Percentiles rank a stretch among this genome's conserved stretches.
Evolutionary conservation across 2,888 invertebrate genomes (phyloP).

Genomic region (Tetropium fuscum): DNA sequence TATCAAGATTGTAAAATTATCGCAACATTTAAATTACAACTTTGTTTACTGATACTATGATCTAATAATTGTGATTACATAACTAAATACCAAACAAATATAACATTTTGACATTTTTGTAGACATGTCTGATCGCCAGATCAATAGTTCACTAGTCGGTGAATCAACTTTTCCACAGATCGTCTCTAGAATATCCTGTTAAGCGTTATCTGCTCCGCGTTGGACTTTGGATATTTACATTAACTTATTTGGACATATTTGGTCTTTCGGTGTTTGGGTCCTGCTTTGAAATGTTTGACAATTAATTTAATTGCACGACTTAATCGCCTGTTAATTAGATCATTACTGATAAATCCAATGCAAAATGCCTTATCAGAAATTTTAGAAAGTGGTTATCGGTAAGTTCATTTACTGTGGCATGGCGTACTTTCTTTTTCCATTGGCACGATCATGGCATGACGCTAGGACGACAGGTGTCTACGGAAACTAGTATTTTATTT

Average conservation of each 20-base stretch:
- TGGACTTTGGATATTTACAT: conserved; percentile 23
- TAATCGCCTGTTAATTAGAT: background rate
- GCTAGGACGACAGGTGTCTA: too few species aligned
- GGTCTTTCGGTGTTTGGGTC: background rate
- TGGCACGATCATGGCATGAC: too few species aligned
- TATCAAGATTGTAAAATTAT: too few species aligned
- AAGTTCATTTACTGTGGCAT: too few species aligned
- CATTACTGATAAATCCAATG: too few species aligned
- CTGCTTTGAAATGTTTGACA: conserved; percentile 7
- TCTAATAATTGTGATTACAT: background rate
- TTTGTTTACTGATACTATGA: background rate
- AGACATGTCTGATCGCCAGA: conserved; percentile 30
- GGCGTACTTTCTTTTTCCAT: too few species aligned
- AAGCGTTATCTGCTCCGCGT: conserved; percentile 1
- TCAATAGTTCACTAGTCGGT: conserved; percentile 28
- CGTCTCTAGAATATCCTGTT: conserved; percentile 18
- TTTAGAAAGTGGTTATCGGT: too few species aligned
- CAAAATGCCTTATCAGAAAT: background rate
- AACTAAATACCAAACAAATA: conserved; percentile 1
- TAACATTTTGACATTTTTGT: conserved; percentile 24
- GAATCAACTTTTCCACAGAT: conserved; percentile 24
- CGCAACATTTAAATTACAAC: too few species aligned
- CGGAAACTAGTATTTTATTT: too few species aligned
- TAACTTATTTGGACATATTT: conserved; percentile 8
- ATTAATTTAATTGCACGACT: conserved; percentile 11